A percentile compares a stretch with the other conserved stretches of the same genome.
These are phyloP conservation scores for Steinernema carpocapsae DNA, from an alignment of 2,888 invertebrate genomes.

Conservation along the genomic window DNA sequence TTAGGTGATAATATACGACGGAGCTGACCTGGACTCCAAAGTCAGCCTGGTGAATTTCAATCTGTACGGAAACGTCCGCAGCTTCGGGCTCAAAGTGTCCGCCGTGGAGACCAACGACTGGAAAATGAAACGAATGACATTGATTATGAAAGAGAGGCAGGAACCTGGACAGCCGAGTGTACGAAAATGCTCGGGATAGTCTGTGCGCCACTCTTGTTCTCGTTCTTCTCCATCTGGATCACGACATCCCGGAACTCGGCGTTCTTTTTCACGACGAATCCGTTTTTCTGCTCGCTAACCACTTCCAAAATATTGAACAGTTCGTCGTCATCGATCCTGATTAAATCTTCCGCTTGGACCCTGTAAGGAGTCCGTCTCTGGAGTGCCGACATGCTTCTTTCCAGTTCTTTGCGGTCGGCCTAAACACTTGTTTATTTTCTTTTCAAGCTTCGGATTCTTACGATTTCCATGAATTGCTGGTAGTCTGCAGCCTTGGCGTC, in stretches of 20 bases:
- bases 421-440: background rate
- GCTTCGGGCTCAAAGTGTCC: background rate
- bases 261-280: constrained; percentile 24
- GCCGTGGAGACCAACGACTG: background rate
- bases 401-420: constrained; percentile 23
- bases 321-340: constrained; percentile 20
- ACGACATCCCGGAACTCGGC: background rate
- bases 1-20: background rate
- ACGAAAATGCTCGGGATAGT: background rate
- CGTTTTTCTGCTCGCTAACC: constrained; percentile 14
- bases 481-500: constrained; percentile 29
- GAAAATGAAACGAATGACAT: background rate
- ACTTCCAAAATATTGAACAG: constrained; percentile 11
- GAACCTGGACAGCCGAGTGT: background rate
- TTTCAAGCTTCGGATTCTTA: background rate
- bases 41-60: background rate
- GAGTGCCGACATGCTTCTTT: constrained; percentile 1
- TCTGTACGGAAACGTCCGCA: background rate
- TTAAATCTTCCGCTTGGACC: constrained; percentile 22
- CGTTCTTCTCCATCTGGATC: constrained; percentile 20
- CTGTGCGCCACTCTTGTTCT: background rate
- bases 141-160: background rate
- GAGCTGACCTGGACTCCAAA: background rate
- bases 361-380: constrained; percentile 13
- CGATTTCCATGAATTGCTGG: constrained; percentile 19